Evolutionary conservation across 2,797 vertebrate species (phyloP).

Genomic region (Pteronotus mesoamericanus): DNA sequence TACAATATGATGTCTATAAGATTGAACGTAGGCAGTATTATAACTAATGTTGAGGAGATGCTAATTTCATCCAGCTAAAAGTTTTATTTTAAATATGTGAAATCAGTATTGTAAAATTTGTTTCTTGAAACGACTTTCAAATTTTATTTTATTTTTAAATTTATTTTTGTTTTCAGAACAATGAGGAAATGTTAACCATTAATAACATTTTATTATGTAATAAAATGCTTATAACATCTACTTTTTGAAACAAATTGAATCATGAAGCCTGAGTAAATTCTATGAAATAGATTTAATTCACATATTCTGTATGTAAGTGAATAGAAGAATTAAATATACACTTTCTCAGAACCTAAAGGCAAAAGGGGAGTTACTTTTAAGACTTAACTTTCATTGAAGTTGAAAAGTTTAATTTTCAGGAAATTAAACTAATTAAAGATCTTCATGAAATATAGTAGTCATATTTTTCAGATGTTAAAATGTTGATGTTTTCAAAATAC

Average conservation of each 20-base stretch:
- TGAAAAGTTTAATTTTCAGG: constrained; percentile 47
- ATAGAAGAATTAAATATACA: constrained; percentile 19
- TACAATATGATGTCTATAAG: neutral
- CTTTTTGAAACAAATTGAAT: constrained; percentile 38
- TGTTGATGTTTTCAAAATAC: neutral
- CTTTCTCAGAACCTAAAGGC: constrained; percentile 45
- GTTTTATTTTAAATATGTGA: constrained; percentile 1
- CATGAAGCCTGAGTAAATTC: constrained; percentile 30
- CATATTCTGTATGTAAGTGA: neutral
- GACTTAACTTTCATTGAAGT: constrained; percentile 13
- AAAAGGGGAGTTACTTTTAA: constrained; percentile 46
- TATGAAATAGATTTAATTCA: neutral
- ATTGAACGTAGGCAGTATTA: constrained; percentile 39
- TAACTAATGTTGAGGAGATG: neutral
- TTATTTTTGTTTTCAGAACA: constrained; percentile 12
- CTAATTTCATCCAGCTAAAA: constrained; percentile 21
- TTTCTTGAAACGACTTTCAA: neutral
- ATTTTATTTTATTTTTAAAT: constrained; percentile 40
- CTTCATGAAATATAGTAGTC: neutral
- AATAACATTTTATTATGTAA: neutral
- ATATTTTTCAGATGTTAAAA: constrained; percentile 21
- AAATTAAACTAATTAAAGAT: constrained; percentile 46
- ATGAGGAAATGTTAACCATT: neutral
- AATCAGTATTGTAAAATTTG: neutral
- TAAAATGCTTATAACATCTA: neutral